Evolutionary conservation across 2,113 vertebrate genomes (phyloP), one percentile per base, ranked within the genome.

Genomic region (Pachycephala philippinensis): DNA sequence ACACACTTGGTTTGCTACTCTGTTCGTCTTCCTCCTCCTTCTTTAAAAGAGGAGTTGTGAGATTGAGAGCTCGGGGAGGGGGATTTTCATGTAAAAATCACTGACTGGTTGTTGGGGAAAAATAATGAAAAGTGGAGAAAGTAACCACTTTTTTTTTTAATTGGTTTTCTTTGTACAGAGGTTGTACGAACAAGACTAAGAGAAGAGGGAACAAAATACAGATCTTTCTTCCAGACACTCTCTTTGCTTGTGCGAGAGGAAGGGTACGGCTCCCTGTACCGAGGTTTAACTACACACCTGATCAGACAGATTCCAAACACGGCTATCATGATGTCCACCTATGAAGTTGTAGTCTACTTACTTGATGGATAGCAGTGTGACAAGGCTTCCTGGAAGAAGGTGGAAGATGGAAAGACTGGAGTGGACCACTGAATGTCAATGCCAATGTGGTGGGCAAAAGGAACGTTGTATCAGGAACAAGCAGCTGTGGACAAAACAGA

Each of bases 271-370:
- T 98, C 99, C 18, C 98, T 99, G 50, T 99, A 99, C 97, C 98
- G 99, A 66, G 99, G 99, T 91, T 98, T 99, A 79, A 99, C 99
- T 60, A 99, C 99, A 11, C 99, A 99, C 64, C 98, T 99, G 54
- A 97, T 99, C 97, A 98, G 99, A 97, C 99, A 99, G 98, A 99
- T 99, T 95, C 99, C 99, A 91, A 99, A 99, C 98, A 99, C 99
- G 0, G 99, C 99, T 95, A 99, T 99, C 95, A 99, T 99, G 99
- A 99, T 99, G 99, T 99, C 98, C 96, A 99, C 99, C 91, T 99
- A 99, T 71, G 99, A 99, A 97, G 93, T 99, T 96, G 99, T 99
- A 93, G 99, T 99, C 89, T 99, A 99, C 98, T 98, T 99, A 66
- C 98, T 99, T 1, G 98, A 99, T 84, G 98, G 98, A 98, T 99